Percentiles rank a stretch among this genome's conserved stretches.
Conservation (phyloP, 2,113 vertebrate genomes). For the Trichomycterus rosablanca region DNA sequence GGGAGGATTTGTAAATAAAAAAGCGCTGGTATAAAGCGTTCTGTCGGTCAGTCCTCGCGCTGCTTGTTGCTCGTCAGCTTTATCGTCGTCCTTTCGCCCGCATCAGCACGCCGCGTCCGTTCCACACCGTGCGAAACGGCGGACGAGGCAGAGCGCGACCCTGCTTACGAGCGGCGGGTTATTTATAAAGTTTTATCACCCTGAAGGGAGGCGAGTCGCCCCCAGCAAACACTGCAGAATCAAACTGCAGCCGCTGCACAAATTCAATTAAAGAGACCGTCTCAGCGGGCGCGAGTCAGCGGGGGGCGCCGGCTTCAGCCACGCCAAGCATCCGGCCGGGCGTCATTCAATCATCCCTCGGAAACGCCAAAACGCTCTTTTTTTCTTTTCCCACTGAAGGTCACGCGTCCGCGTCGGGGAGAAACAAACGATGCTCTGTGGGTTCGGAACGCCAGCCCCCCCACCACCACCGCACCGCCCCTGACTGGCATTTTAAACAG, state of each 20-base stretch:
- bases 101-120: not conserved
- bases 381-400: slow-evolving; percentile 19
- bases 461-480: not conserved
- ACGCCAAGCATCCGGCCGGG: slow-evolving; percentile 30
- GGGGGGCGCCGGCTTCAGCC: slow-evolving; percentile 9
- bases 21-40: not conserved
- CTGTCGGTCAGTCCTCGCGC: not conserved
- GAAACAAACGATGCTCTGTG: slow-evolving; percentile 34
- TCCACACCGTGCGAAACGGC: not conserved
- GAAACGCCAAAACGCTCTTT: slow-evolving; percentile 13
- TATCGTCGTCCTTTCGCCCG: not conserved
- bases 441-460: not conserved
- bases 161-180: not conserved
- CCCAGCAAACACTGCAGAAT: slow-evolving; percentile 12
- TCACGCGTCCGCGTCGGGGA: not conserved
- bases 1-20: not conserved
- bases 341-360: slow-evolving; percentile 36
- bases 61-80: not conserved
- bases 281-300: slow-evolving; percentile 6
- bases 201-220: not conserved
- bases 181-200: slow-evolving; percentile 8
- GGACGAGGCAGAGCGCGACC: not conserved
- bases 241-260: slow-evolving; percentile 10
- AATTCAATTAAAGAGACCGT: slow-evolving; percentile 35
- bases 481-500: slow-evolving; percentile 44